phyloP scores from a whole-genome alignment of 2,113 vertebrate genomes.

The Thymallus thymallus region DNA sequence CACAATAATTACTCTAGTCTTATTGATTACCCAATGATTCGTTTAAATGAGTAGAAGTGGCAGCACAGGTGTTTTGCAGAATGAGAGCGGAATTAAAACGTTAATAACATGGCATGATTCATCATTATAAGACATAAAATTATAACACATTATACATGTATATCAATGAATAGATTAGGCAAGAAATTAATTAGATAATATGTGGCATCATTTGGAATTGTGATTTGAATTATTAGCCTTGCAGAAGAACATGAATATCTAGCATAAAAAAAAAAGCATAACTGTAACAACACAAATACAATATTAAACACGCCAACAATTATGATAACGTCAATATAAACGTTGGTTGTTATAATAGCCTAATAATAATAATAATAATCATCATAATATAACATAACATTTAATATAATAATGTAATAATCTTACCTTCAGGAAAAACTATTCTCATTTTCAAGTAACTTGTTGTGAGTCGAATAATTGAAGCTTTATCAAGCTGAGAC shows the following conservation, averaged over 20 bases:
- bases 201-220: background rate
- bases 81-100: background rate
- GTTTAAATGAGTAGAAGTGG: background rate
- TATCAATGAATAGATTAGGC: background rate
- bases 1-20: background rate
- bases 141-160: background rate
- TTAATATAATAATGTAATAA: slow-evolving; percentile 4
- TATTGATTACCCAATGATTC: background rate
- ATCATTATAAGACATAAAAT: background rate
- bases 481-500: slow-evolving; percentile 98
- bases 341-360: no score
- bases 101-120: background rate
- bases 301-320: background rate
- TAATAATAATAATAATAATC: no score
- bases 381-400: background rate
- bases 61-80: background rate
- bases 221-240: background rate
- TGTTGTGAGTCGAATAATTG: slow-evolving; percentile 96
- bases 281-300: no score
- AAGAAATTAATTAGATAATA: background rate
- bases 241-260: background rate
- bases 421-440: slow-evolving; percentile 95
- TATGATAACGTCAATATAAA: background rate
- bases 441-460: slow-evolving; percentile 98
- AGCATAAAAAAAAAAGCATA: no score